Percentiles rank a stretch among this genome's conserved stretches.
Conservation (phyloP, 2,888 invertebrate species). For the Neoascia interrupta region DNA sequence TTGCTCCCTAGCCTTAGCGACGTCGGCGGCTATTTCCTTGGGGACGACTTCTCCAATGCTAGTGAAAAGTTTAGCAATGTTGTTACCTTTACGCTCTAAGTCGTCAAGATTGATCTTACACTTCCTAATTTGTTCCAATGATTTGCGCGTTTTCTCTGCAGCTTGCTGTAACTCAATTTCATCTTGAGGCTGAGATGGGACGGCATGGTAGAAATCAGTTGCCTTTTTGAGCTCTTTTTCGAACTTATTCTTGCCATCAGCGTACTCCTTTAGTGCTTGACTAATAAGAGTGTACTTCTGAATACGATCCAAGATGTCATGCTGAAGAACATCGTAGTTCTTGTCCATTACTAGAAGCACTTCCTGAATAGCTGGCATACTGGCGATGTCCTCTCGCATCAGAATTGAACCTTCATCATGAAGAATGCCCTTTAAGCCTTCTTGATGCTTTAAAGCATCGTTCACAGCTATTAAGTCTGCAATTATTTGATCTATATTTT, state of each 20-base stretch:
- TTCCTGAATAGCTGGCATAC: slow-evolving; percentile 89
- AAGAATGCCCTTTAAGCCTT: slow-evolving; percentile 85
- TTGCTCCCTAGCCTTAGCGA: slow-evolving; percentile 83
- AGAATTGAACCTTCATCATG: slow-evolving; percentile 88
- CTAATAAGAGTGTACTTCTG: slow-evolving; percentile 87
- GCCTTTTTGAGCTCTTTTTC: slow-evolving; percentile 86
- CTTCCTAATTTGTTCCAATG: slow-evolving; percentile 87
- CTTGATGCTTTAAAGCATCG: slow-evolving; percentile 82
- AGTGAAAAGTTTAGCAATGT: slow-evolving; percentile 79
- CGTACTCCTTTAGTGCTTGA: slow-evolving; percentile 87
- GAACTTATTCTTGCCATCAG: slow-evolving; percentile 86
- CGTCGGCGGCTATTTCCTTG: slow-evolving; percentile 75
- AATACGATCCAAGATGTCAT: slow-evolving; percentile 87
- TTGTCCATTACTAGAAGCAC: slow-evolving; percentile 88
- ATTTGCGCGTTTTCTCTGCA: slow-evolving; percentile 88
- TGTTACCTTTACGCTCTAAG: slow-evolving; percentile 85
- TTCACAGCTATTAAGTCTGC: slow-evolving; percentile 81
- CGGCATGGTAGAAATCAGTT: slow-evolving; percentile 83
- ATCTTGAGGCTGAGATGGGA: slow-evolving; percentile 86
- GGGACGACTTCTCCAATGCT: slow-evolving; percentile 82
- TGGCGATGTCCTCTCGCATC: slow-evolving; percentile 90
- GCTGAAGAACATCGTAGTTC: slow-evolving; percentile 89
- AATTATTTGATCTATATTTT: slow-evolving; percentile 79
- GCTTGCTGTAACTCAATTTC: slow-evolving; percentile 86
- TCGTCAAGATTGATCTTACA: slow-evolving; percentile 88